Percentiles rank a stretch among this genome's conserved stretches.
Conservation (phyloP, 2,888 invertebrate species). For the Cabera pusaria region DNA sequence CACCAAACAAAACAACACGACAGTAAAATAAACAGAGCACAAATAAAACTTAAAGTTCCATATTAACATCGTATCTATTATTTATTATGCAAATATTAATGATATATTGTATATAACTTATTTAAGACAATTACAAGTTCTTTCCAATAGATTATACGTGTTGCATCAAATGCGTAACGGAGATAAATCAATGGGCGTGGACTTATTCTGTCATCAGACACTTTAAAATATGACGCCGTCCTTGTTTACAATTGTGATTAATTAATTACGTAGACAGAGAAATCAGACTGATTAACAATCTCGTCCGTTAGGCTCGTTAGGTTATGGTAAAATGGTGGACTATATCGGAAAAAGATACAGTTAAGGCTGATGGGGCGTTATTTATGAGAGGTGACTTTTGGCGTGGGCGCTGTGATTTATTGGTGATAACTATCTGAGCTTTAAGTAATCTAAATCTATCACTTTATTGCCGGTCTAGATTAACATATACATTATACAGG, state of each 20-base stretch:
- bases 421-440: slow-evolving; percentile 14
- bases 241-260: slow-evolving; percentile 37
- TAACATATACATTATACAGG: too few species aligned
- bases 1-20: slow-evolving; percentile 18
- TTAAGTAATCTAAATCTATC: slow-evolving; percentile 11
- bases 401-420: slow-evolving; percentile 25
- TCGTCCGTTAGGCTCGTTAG: slow-evolving; percentile 31
- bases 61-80: too few species aligned
- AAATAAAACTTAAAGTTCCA: too few species aligned
- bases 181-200: slow-evolving; percentile 36
- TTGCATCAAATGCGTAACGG: slow-evolving; percentile 14
- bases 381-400: slow-evolving; percentile 11
- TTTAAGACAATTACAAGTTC: slow-evolving; percentile 10
- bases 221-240: slow-evolving; percentile 35
- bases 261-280: slow-evolving; percentile 35
- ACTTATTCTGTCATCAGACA: slow-evolving; percentile 29
- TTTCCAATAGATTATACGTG: slow-evolving; percentile 9
- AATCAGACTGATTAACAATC: slow-evolving; percentile 36
- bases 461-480: too few species aligned
- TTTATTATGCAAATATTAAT: slow-evolving; percentile 12
- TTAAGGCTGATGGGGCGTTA: slow-evolving; percentile 17
- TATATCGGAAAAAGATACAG: slow-evolving; percentile 29
- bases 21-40: slow-evolving; percentile 2
- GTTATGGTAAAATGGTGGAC: slow-evolving; percentile 33
- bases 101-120: slow-evolving; percentile 8